phyloP scores from a whole-genome alignment of 2,797 vertebrate species.

The Lacerta bilineata region DNA sequence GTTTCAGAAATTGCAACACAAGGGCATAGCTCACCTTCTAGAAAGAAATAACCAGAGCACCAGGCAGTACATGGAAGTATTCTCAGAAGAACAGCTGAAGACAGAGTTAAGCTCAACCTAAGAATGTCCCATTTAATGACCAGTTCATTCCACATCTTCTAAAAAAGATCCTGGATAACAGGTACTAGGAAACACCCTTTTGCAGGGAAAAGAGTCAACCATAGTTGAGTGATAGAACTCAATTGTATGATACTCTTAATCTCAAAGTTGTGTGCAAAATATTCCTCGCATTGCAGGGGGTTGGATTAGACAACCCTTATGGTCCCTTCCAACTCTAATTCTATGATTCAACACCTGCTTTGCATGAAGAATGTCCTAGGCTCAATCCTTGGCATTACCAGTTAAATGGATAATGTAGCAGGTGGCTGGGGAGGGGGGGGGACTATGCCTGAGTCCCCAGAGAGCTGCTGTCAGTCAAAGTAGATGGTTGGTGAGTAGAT shows the following conservation, averaged over 20 bases:
- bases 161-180: background rate
- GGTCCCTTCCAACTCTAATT: no score
- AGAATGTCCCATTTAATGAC: background rate
- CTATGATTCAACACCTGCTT: background rate
- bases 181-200: background rate
- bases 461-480: background rate
- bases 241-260: no score
- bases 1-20: conserved; percentile 37
- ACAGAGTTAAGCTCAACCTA: background rate
- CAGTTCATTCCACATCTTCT: background rate
- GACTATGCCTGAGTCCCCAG: no score
- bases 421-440: no score
- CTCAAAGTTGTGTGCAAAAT: no score
- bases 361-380: background rate
- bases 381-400: background rate
- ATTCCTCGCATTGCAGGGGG: no score
- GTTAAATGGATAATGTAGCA: background rate
- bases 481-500: background rate
- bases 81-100: background rate
- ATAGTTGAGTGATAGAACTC: no score
- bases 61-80: background rate
- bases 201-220: no score
- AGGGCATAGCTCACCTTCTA: background rate
- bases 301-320: no score
- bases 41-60: background rate